Evolutionary conservation across 2,113 vertebrate genomes (phyloP).

Genomic region (Toxotes chatareus): DNA sequence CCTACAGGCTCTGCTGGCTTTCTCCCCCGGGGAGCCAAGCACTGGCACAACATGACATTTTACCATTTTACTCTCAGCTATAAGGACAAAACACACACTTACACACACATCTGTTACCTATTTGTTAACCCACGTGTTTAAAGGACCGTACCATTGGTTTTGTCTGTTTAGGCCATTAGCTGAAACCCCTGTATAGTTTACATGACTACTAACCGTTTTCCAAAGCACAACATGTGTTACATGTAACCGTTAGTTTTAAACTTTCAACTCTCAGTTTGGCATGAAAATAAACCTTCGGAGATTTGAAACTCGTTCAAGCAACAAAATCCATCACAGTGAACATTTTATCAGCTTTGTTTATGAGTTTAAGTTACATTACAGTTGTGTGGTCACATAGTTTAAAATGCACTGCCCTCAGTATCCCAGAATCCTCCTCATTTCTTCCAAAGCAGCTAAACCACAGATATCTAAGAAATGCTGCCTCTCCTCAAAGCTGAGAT

Average conservation of each 20-base stretch:
- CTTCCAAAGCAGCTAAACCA: slow-evolving; percentile 81
- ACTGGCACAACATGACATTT: slow-evolving; percentile 63
- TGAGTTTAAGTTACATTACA: not conserved
- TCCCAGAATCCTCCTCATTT: slow-evolving; percentile 87
- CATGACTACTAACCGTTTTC: not conserved
- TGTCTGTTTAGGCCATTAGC: slow-evolving; percentile 34
- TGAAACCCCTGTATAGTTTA: slow-evolving; percentile 12
- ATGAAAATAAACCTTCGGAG: slow-evolving; percentile 20
- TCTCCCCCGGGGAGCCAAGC: slow-evolving; percentile 57
- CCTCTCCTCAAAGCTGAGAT: slow-evolving; percentile 23
- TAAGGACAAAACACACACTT: slow-evolving; percentile 37
- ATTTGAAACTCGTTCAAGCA: not conserved
- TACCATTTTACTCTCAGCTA: slow-evolving; percentile 46
- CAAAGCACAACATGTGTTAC: not conserved
- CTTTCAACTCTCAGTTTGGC: not conserved
- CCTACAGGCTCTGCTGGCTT: slow-evolving; percentile 47
- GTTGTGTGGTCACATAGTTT: not conserved
- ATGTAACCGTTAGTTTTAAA: not conserved
- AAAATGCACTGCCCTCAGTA: slow-evolving; percentile 82
- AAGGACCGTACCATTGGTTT: not conserved
- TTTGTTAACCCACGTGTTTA: slow-evolving; percentile 31
- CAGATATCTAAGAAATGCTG: slow-evolving; percentile 40
- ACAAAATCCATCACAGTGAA: slow-evolving; percentile 1
- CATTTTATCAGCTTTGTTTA: not conserved
- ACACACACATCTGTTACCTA: slow-evolving; percentile 39